Evolutionary conservation across 2,797 vertebrate genomes (phyloP), one percentile per base, ranked within the genome.

Genomic region (Phataginus tetradactyla): DNA sequence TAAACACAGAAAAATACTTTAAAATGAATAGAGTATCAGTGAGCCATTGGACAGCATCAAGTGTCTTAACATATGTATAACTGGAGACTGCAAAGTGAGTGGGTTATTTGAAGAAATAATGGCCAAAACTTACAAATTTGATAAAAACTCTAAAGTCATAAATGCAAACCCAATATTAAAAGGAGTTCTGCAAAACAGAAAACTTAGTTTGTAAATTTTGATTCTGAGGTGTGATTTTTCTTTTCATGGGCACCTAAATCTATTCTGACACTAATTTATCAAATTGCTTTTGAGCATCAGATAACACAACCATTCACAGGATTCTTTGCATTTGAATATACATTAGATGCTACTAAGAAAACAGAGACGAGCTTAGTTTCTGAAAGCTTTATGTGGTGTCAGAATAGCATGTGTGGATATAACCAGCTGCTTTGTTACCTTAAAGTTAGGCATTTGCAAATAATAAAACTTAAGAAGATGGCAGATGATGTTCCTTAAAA

Each of bases 281-380:
- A 97, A 97, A 97, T 90, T 97, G 98, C 98, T 98, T 98, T 98
- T 98, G 92, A 97, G 98, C 97, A 98, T 98, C 97, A 98, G 98
- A 98, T 72, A 96, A 97, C 98, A 98, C 97, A 97, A 97, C 49
- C 90, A 29, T 97, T 98, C 97, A 97, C 96, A 98, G 98, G 98
- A 97, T 98, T 98, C 96, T 96, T 97, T 98, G 98, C 98, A 98
- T 98, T 98, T 99, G 96, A 75, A 75, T 97, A 93, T 98, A 94
- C 98, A 96, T 98, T 98, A 98, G 98, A 98, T 98, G 98, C 98
- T 97, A 98, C 98, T 98, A 98, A 98, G 95, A 95, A 98, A 95
- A 98, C 97, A 86, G 96, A 98, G 57, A 97, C 96, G 97, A 98
- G 95, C 92, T 98, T 98, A 97, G 97, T 97, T 98, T 90, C 97